phyloP scores from a whole-genome alignment of 2,113 vertebrate genomes.

The Antechinus stuartii region DNA sequence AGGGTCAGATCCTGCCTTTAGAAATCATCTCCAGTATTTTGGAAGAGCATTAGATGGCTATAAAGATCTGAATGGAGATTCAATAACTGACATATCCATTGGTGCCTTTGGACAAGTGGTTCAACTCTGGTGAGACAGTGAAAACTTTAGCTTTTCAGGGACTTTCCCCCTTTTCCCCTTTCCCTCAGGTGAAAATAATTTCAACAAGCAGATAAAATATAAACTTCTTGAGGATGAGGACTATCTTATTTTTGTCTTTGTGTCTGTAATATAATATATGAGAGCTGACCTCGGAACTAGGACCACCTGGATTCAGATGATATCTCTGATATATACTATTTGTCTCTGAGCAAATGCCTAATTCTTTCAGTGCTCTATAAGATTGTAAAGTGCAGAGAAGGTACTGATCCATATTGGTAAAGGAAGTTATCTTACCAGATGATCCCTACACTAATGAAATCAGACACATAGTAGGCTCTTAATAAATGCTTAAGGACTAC shows the following conservation, averaged over 20 bases:
- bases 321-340: neutral
- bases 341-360: neutral
- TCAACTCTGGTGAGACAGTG: conserved; percentile 91
- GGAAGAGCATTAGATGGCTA: conserved; percentile 92
- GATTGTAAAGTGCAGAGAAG: neutral
- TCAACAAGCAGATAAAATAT: neutral
- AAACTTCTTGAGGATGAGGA: neutral
- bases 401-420: neutral
- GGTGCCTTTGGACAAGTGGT: conserved; percentile 92
- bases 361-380: neutral
- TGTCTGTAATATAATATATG: neutral
- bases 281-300: neutral
- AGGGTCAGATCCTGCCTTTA: conserved; percentile 87
- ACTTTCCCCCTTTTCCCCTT: neutral
- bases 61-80: conserved; percentile 91
- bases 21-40: conserved; percentile 89
- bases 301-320: neutral
- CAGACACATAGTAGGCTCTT: neutral
- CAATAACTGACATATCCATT: conserved; percentile 90
- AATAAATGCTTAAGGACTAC: neutral
- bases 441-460: neutral
- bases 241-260: neutral
- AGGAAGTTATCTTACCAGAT: neutral
- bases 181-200: neutral
- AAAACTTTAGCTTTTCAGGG: neutral